Conservation (phyloP, 2,113 vertebrate genomes). For the Oophaga pumilio region DNA sequence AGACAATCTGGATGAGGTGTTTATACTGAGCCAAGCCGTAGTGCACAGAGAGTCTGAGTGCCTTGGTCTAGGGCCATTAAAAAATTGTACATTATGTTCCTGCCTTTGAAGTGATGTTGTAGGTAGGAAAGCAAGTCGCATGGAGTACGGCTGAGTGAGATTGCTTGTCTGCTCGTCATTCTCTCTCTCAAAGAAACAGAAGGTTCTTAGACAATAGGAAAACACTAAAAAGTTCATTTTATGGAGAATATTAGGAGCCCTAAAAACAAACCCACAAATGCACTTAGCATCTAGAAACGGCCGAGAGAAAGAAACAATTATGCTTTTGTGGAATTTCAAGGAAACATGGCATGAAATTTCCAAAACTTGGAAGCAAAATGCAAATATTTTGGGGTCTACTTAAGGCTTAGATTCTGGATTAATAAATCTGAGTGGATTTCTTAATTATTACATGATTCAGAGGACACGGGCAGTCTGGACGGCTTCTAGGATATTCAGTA, state of each 20-base stretch:
- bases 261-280: slow-evolving; percentile 24
- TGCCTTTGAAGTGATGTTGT: slow-evolving; percentile 98
- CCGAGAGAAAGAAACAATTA: slow-evolving; percentile 35
- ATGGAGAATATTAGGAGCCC: slow-evolving; percentile 65
- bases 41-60: slow-evolving; percentile 91
- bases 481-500: too few relatives aligned
- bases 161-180: slow-evolving; percentile 79
- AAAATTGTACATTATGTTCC: slow-evolving; percentile 99
- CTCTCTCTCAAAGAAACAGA: slow-evolving; percentile 85
- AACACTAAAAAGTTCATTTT: slow-evolving; percentile 77
- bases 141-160: slow-evolving; percentile 90
- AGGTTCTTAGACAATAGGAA: slow-evolving; percentile 78
- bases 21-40: slow-evolving; percentile 95
- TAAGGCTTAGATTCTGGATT: neutral
- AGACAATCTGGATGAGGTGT: slow-evolving; percentile 99
- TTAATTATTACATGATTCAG: too few relatives aligned
- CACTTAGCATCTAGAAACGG: neutral
- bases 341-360: neutral
- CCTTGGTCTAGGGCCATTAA: slow-evolving; percentile 99
- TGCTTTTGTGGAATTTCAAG: slow-evolving; percentile 27
- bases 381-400: neutral
- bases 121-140: slow-evolving; percentile 86
- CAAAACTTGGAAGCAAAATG: neutral
- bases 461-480: too few relatives aligned
- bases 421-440: neutral